A percentile compares a stretch with the other conserved stretches of the same genome.
These are phyloP conservation scores for Vombatus ursinus DNA, from an alignment of 2,113 vertebrate genomes.

Conservation along the genomic window DNA sequence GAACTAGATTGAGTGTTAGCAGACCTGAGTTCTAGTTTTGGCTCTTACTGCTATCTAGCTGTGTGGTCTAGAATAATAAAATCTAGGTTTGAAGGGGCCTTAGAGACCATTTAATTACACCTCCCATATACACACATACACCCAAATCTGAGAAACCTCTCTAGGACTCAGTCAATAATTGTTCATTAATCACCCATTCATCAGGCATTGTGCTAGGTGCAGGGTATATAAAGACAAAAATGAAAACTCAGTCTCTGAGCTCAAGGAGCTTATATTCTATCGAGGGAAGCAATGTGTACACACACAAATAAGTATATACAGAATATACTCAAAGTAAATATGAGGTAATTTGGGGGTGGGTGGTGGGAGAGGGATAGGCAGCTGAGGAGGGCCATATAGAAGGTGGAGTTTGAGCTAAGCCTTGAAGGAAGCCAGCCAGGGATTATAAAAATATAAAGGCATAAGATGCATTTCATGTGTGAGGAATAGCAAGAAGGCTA, in stretches of 20 bases:
- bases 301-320: background rate
- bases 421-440: background rate
- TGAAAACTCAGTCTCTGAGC: background rate
- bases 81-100: background rate
- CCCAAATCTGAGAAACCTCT: background rate
- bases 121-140: background rate
- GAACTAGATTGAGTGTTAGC: background rate
- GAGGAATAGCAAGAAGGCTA: background rate
- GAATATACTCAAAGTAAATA: background rate
- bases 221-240: background rate
- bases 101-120: background rate
- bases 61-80: background rate
- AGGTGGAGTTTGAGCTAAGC: background rate
- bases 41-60: background rate
- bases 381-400: background rate
- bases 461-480: background rate
- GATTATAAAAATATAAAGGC: background rate
- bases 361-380: background rate
- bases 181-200: background rate
- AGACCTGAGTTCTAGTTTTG: background rate
- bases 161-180: background rate
- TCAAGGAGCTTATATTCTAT: background rate
- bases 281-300: background rate
- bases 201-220: background rate
- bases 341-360: background rate